Base-by-base conservation (phyloP, 2,797 vertebrate species). In the Spondyliosoma cantharus region DNA sequence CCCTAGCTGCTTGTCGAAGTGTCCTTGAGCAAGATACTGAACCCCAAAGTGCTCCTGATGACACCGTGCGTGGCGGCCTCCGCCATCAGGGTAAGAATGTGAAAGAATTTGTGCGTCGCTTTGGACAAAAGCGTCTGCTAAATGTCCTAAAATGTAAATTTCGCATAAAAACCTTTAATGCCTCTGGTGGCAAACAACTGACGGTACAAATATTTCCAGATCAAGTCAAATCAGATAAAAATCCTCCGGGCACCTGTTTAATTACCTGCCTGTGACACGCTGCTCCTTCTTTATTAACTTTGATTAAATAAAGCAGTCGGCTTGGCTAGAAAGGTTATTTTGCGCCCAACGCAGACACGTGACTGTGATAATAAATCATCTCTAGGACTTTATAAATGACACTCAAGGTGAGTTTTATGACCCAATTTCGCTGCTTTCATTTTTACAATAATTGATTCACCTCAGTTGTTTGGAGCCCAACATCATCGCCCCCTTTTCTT, bases 311-410 rank as follows among this genome's bases (percentile, higher is more conserved):
- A 78, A 81, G 43, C 27, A 32, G 14, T 70, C 52, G 11, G 13
- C 19, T 80, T 0, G 11, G 19, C 42, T 37, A 25, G 61, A 68
- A 76, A 32, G 61, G 43, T 60, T 71, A 32, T 53, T 74, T 58
- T 80, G 29, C 29, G 61, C 52, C 32, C 24, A 50, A 58, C 15
- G 4, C 8, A 27, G 22, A 49, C 17, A 64, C 2, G 19, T 66
- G 62, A 75, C 43, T 5, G 46, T 73, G 20, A 77, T 42, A 77
- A 80, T 75, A 66, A 73, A 83, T 78, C 1, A 73, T 76, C 29
- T 54, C 29, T 8, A 46, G 0, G 50, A 59, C 43, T 27, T n/a
- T 32, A 19, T 15, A 32, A 71, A 74, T 67, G 14, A 56, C 43
- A 48, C 67, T 73, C 49, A 50, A 64, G 29, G 17, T 59, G 17